Evolutionary conservation across 2,888 invertebrate species (phyloP).

Genomic region (Mactromeris polynyma): DNA sequence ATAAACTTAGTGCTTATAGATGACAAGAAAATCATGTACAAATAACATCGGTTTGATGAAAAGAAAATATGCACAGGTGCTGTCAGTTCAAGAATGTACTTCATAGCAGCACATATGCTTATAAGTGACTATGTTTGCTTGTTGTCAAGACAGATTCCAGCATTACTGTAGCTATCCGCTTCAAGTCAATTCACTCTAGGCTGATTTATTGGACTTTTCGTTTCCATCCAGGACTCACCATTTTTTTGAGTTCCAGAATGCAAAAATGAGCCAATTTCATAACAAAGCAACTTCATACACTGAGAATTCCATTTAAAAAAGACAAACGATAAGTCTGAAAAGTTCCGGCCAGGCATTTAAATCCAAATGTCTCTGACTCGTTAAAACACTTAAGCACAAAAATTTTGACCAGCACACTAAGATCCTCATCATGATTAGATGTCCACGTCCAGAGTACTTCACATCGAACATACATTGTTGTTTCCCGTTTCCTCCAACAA

Average conservation of each 20-base stretch:
- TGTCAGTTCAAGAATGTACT: not conserved
- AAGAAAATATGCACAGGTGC: not conserved
- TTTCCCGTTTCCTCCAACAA: not conserved
- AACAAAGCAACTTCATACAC: not conserved
- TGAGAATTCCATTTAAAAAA: constrained; percentile 4
- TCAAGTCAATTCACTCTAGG: not conserved
- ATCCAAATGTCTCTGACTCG: constrained; percentile 23
- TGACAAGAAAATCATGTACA: not conserved
- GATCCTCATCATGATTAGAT: not conserved
- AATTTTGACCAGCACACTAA: constrained; percentile 29
- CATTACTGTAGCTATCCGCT: not conserved
- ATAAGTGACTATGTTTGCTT: constrained; percentile 32
- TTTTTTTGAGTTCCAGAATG: not conserved
- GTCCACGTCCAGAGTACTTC: not conserved
- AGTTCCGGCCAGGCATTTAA: constrained; percentile 24
- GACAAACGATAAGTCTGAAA: not conserved
- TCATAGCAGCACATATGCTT: not conserved
- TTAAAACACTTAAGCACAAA: constrained; percentile 41
- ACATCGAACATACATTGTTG: constrained; percentile 3
- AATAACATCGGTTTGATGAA: not conserved
- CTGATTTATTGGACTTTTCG: not conserved
- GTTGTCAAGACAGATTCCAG: not conserved
- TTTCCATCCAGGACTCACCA: not conserved
- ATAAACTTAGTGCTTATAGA: not conserved
- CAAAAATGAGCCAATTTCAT: constrained; percentile 11